phyloP scores from a whole-genome alignment of 2,888 invertebrate species.

The Euzophera pinguis region DNA sequence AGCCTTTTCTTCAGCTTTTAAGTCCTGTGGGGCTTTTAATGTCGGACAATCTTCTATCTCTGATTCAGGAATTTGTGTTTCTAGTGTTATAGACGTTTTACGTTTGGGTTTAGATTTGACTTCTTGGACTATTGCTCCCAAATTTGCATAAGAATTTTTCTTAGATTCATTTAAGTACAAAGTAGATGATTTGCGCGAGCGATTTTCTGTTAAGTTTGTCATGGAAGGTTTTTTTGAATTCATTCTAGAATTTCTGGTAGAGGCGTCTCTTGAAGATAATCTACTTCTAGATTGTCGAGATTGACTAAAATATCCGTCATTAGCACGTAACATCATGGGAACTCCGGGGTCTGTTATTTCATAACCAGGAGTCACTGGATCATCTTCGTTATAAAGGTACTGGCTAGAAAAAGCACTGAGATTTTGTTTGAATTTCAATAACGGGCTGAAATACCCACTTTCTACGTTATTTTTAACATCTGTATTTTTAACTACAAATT shows the following conservation, averaged over 20 bases:
- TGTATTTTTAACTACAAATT: not conserved
- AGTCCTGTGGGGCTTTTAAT: slow-evolving; percentile 71
- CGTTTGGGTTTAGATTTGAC: slow-evolving; percentile 61
- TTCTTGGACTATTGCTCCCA: slow-evolving; percentile 54
- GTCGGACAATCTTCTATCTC: slow-evolving; percentile 76
- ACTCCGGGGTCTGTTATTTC: slow-evolving; percentile 83
- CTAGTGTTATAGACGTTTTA: slow-evolving; percentile 57
- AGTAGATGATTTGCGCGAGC: slow-evolving; percentile 68
- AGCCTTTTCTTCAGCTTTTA: slow-evolving; percentile 73
- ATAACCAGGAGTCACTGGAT: slow-evolving; percentile 81
- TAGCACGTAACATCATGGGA: slow-evolving; percentile 83
- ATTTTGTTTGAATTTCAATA: slow-evolving; percentile 48
- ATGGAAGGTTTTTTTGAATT: slow-evolving; percentile 71
- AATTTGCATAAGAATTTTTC: slow-evolving; percentile 63
- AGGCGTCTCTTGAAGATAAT: slow-evolving; percentile 62
- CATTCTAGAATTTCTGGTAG: slow-evolving; percentile 64
- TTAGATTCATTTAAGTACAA: slow-evolving; percentile 73
- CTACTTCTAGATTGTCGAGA: slow-evolving; percentile 66
- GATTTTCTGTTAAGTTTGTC: slow-evolving; percentile 66
- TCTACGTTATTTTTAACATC: slow-evolving; percentile 40
- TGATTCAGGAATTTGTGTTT: slow-evolving; percentile 69
- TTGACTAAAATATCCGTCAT: slow-evolving; percentile 82
- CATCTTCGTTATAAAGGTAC: slow-evolving; percentile 82
- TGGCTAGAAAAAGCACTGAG: slow-evolving; percentile 81
- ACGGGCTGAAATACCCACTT: slow-evolving; percentile 65